These are phyloP conservation scores for Mastomys coucha DNA, from an alignment of 2,113 vertebrate genomes.

Conservation along the genomic window DNA sequence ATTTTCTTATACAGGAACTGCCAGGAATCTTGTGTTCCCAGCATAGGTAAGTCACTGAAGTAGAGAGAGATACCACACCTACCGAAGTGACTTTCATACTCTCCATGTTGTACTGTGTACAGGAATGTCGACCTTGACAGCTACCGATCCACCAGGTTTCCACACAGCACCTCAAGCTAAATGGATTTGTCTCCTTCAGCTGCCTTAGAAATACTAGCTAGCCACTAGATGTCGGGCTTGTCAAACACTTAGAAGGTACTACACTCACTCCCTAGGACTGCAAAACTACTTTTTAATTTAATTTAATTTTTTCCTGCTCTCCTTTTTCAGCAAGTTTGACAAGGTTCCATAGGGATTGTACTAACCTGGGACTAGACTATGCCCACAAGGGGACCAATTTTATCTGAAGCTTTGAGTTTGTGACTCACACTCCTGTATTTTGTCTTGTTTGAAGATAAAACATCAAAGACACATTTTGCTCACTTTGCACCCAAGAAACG, in stretches of 20 bases:
- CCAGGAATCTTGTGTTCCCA: neutral
- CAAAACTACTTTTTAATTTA: neutral
- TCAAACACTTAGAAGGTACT: neutral
- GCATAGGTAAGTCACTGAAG: too few relatives aligned
- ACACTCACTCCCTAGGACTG: accelerated
- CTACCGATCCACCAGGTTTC: accelerated
- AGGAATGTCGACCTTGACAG: neutral
- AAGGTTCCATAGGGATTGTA: neutral
- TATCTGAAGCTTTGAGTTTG: neutral
- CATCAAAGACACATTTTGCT: neutral
- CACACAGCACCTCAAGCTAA: neutral
- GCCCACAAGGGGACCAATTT: neutral
- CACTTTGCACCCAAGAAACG: neutral
- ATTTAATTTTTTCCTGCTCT: neutral
- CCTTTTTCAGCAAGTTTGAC: neutral
- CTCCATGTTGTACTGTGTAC: neutral
- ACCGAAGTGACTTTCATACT: neutral
- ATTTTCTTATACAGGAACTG: neutral
- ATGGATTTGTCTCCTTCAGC: neutral
- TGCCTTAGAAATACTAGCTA: neutral
- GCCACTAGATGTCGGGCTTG: conserved; percentile 78
- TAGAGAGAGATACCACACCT: neutral
- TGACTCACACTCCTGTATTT: neutral
- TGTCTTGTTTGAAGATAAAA: neutral
- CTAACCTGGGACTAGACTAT: neutral